phyloP scores from a whole-genome alignment of 2,797 vertebrate genomes.

The Momotus momota region DNA sequence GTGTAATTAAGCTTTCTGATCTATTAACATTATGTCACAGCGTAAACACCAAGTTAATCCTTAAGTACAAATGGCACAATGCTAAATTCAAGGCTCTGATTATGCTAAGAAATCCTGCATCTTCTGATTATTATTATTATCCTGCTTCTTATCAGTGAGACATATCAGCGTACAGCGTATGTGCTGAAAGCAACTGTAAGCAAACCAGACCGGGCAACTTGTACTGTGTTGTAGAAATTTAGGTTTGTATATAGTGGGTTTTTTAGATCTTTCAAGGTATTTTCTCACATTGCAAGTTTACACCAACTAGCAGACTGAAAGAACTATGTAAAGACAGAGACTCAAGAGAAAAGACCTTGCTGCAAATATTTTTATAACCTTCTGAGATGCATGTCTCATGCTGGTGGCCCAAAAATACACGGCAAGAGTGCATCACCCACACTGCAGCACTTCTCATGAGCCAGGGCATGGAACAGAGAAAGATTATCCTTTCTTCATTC shows the following conservation, averaged over 20 bases:
- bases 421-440: slow-evolving; percentile 17
- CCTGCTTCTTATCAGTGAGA: not conserved
- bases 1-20: not conserved
- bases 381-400: not conserved
- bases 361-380: slow-evolving; percentile 34
- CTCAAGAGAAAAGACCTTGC: not conserved
- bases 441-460: not conserved
- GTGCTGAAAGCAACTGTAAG: not conserved
- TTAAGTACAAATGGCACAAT: not conserved
- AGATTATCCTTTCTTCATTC: not conserved
- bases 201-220: not conserved
- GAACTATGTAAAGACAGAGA: not conserved
- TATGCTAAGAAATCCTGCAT: not conserved
- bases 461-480: not conserved
- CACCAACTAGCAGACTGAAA: not conserved
- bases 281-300: not conserved
- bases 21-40: not conserved
- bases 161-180: not conserved
- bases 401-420: slow-evolving; percentile 24
- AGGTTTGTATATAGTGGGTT: fast-evolving
- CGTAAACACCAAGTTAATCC: not conserved
- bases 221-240: not conserved
- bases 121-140: not conserved
- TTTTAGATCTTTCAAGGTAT: not conserved
- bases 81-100: not conserved